Base-by-base conservation (phyloP, 2,797 vertebrate genomes). In the Hoplostethus mediterraneus region DNA sequence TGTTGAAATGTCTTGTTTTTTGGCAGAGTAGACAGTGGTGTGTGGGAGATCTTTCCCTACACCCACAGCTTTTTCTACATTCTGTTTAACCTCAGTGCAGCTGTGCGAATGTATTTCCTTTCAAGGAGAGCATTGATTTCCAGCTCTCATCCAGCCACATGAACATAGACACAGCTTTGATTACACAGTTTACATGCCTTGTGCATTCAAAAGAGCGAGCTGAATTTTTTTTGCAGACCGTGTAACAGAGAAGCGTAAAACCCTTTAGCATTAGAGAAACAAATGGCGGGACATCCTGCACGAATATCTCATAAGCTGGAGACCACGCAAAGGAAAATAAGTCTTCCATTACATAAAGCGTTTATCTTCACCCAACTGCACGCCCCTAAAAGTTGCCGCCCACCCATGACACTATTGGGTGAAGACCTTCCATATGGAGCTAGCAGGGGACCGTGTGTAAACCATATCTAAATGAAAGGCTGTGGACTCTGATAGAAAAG, bases 1-100 rank as follows among this genome's bases (percentile, higher is more conserved):
- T 65, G 76, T 80, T 83, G 83, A 90, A 90, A 88, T 81, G 64
- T 65, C 84, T 91, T 76, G 81, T 72, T 72, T 85, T 76, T 88
- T 92, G 87, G 87, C 88, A 88, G 83, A 75, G 79, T 8, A 74
- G 83, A 75, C 65, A 49, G 65, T 77, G 63, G 64, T 88, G 87
- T 89, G 89, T 88, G 84, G 85, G 88, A 88, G 88, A 67, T 52
- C 69, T 73, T 71, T 75, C 69, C 54, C 54, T 48, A 52, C 33
- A 53, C 81, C 75, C 63, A 6, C 58, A 42, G 36, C 81, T 75
- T 77, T 71, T 71, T 58, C 78, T 75, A 64, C 78, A 56, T 87
- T 86, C 79, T 80, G 83, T 81, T 87, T 73, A 81, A 82, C 84
- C 81, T 87, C 67, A 51, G 71, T 44, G 80, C 89, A 92, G 90